Percentiles rank a stretch among this genome's conserved stretches.
phyloP scores from a whole-genome alignment of 2,113 vertebrate species.

The Cephalopholis sonnerati region DNA sequence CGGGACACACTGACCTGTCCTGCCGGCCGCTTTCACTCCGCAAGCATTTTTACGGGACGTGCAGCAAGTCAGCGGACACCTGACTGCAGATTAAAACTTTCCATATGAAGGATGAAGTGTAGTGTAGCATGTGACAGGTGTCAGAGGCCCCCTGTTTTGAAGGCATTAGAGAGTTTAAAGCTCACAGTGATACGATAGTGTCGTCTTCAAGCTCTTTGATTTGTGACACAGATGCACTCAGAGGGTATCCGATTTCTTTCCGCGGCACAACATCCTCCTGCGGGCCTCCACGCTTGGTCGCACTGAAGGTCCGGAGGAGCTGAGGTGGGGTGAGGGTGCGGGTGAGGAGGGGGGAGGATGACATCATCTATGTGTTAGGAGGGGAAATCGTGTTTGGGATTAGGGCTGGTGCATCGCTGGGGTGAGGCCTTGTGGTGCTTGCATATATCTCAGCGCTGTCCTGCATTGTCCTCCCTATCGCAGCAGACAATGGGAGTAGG shows the following conservation, averaged over 20 bases:
- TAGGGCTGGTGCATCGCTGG: slow-evolving; percentile 64
- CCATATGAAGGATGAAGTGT: slow-evolving; percentile 2
- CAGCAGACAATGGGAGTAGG: slow-evolving; percentile 73
- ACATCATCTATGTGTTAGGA: slow-evolving; percentile 75
- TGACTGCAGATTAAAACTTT: slow-evolving; percentile 52
- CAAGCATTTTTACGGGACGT: slow-evolving; percentile 44
- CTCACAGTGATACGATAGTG: slow-evolving; percentile 45
- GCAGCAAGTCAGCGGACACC: slow-evolving; percentile 42
- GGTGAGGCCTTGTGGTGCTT: slow-evolving; percentile 63
- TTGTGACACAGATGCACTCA: slow-evolving; percentile 63
- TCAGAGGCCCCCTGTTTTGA: slow-evolving; percentile 55
- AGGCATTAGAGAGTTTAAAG: slow-evolving; percentile 38
- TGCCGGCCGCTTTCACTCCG: slow-evolving; percentile 32
- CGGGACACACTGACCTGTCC: slow-evolving; percentile 63
- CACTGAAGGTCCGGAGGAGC: slow-evolving; percentile 56
- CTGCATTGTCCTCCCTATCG: slow-evolving; percentile 63
- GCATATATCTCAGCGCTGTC: slow-evolving; percentile 68
- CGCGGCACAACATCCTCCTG: slow-evolving; percentile 51
- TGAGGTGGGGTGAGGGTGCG: slow-evolving; percentile 19
- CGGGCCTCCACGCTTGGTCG: slow-evolving; percentile 57
- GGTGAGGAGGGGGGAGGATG: slow-evolving; percentile 47
- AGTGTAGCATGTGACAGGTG: slow-evolving; percentile 36
- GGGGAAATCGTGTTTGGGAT: slow-evolving; percentile 72
- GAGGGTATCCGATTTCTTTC: slow-evolving; percentile 64
- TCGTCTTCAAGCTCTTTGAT: slow-evolving; percentile 60